Evolutionary conservation across 2,797 vertebrate species (phyloP), one percentile per base, ranked within the genome.

Genomic region (Danio jaintianensis): DNA sequence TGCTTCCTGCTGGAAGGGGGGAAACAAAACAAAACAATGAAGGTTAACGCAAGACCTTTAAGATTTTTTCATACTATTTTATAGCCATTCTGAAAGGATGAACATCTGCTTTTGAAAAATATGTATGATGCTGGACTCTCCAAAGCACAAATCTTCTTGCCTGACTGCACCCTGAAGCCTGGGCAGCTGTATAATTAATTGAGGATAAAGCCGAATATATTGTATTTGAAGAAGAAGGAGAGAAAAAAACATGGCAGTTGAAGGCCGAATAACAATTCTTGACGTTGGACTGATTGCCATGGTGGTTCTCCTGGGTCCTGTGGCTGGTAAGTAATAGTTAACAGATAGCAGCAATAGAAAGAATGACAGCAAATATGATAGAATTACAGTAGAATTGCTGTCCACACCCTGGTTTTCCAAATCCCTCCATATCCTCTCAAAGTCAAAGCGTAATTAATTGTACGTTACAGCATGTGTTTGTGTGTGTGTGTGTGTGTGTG

Each of bases 261-360:
- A 86, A 83, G 83, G 87, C 82, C 90, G 84, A 78, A 85, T 90
- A 81, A 89, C 90, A 4, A 91, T 92, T 89, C 88, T 93, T 78
- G 90, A 89, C 67, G 83, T 93, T 69, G 89, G 88, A 29, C 84
- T 94, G 58, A 93, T 92, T 85, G 83, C 91, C 87, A 62, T 91
- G 7, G 38, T 73, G 69, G 89, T 93, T 36, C 87, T 94, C 78
- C 89, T 94, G 61, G 91, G 92, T 79, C 90, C 93, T 47, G 93
- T 92, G 76, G 88, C 93, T 69, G 93, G 93, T 94, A 79, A 94
- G 93, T 92, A 53, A 47, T 59, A 56, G 42, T 22, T 48, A 53
- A 72, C 16, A 8, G 7, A 36, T 62, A 56, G 18, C 9, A 43
- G 40, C 61, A 38, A 36, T 61, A 61, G 20, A 58, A 48, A 18